Evolutionary conservation across 37 sponge, comb jelly and placozoan species (phyloP).

Genomic region (Aplysina aerophoba): DNA sequence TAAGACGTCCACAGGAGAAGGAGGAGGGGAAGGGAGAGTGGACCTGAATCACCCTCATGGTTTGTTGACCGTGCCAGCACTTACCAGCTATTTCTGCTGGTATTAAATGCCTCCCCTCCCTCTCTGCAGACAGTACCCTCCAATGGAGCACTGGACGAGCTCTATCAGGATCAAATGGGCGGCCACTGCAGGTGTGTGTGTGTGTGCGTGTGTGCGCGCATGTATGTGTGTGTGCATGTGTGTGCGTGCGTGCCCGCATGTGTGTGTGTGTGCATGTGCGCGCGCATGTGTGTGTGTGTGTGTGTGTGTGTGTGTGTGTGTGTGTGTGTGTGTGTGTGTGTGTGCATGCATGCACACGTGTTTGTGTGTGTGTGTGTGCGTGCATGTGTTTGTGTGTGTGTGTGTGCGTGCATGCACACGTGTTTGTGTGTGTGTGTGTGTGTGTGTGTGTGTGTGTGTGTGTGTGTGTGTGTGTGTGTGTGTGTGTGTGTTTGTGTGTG

Average conservation of each 20-base stretch:
- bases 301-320: neutral
- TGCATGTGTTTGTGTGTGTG: neutral
- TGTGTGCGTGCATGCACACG: neutral
- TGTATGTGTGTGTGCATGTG: conserved; percentile 42
- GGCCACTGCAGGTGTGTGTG: neutral
- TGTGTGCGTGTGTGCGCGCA: conserved; percentile 33
- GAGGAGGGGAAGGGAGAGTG: no score
- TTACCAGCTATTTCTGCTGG: no score
- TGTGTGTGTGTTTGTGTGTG: neutral
- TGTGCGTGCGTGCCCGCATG: conserved; percentile 37
- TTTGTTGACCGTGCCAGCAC: no score
- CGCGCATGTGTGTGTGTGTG: neutral
- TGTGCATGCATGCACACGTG: neutral
- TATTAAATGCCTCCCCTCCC: no score
- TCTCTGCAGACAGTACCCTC: no score
- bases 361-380: neutral
- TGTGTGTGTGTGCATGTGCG: conserved; percentile 20
- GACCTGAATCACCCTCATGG: no score
- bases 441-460: neutral
- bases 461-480: neutral
- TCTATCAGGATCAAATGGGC: no score
- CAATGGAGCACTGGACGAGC: no score
- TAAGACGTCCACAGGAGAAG: no score
- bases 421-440: neutral
- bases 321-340: neutral